Evolutionary conservation across 2,797 vertebrate genomes (phyloP).

Genomic region (Amniataba percoides): DNA sequence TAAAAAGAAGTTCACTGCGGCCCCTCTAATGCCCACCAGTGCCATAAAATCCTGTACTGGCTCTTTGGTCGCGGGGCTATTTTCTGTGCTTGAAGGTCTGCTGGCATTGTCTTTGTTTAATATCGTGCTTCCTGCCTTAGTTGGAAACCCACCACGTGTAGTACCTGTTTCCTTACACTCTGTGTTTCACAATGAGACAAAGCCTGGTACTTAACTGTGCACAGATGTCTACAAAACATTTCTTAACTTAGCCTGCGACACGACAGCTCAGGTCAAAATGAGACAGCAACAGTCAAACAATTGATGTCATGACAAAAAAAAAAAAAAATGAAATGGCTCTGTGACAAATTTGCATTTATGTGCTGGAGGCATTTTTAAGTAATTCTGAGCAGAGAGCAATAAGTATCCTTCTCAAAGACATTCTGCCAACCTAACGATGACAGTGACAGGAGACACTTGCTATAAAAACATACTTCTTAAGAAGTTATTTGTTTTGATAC

Average conservation of each 20-base stretch:
- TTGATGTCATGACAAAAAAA: background rate
- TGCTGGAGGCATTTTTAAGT: background rate
- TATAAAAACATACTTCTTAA: background rate
- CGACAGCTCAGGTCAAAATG: slow-evolving; percentile 44
- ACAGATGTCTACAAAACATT: slow-evolving; percentile 57
- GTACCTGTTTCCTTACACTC: slow-evolving; percentile 75
- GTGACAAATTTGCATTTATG: slow-evolving; percentile 6
- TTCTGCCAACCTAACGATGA: background rate
- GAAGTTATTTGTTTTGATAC: slow-evolving; percentile 10
- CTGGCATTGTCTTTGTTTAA: slow-evolving; percentile 79
- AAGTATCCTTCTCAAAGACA: background rate
- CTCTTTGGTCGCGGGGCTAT: slow-evolving; percentile 46
- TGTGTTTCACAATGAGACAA: slow-evolving; percentile 72
- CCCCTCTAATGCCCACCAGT: slow-evolving; percentile 69
- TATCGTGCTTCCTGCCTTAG: slow-evolving; percentile 75
- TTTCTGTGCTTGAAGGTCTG: slow-evolving; percentile 68
- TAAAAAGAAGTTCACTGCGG: slow-evolving; percentile 71
- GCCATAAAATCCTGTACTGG: slow-evolving; percentile 60
- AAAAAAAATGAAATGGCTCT: background rate
- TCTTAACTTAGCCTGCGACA: slow-evolving; percentile 42
- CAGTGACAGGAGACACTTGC: slow-evolving; percentile 1
- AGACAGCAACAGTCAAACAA: slow-evolving; percentile 33
- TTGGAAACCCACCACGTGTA: slow-evolving; percentile 56
- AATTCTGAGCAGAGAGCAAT: background rate
- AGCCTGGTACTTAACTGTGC: slow-evolving; percentile 46